phyloP scores from a whole-genome alignment of 2,888 invertebrate genomes.

The Blastobasis lacticolella region DNA sequence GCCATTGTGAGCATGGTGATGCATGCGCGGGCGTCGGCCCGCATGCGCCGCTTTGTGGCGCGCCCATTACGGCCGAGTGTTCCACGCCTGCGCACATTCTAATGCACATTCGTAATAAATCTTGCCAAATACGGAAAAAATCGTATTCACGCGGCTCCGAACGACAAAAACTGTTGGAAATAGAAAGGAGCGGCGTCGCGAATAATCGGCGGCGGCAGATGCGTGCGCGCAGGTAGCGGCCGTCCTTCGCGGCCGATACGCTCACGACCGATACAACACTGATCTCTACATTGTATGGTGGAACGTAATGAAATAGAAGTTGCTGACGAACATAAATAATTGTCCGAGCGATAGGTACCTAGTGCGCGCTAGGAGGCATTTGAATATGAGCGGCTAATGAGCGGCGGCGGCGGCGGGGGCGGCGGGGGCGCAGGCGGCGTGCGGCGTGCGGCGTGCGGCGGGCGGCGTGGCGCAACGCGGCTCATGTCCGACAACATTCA shows the following conservation, averaged over 20 bases:
- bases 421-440: not conserved
- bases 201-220: conserved; percentile 32
- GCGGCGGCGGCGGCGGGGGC: not conserved
- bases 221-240: conserved; percentile 44
- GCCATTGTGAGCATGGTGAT: no score
- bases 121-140: conserved; percentile 30
- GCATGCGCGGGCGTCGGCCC: no score
- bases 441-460: not conserved
- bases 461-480: no score
- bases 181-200: conserved; percentile 22
- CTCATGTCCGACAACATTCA: not conserved
- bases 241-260: conserved; percentile 2
- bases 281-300: no score
- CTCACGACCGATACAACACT: conserved; percentile 35
- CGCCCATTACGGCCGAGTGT: no score
- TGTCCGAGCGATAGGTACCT: no score
- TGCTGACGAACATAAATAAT: no score
- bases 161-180: conserved; percentile 39
- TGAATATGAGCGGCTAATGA: no score
- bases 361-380: no score
- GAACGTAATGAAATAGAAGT: no score
- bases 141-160: conserved; percentile 31
- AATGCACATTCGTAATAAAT: conserved; percentile 36
- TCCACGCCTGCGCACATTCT: not conserved
- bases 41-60: no score